These are phyloP conservation scores for Teleogryllus oceanicus DNA, from an alignment of 2,888 invertebrate genomes.

Conservation along the genomic window DNA sequence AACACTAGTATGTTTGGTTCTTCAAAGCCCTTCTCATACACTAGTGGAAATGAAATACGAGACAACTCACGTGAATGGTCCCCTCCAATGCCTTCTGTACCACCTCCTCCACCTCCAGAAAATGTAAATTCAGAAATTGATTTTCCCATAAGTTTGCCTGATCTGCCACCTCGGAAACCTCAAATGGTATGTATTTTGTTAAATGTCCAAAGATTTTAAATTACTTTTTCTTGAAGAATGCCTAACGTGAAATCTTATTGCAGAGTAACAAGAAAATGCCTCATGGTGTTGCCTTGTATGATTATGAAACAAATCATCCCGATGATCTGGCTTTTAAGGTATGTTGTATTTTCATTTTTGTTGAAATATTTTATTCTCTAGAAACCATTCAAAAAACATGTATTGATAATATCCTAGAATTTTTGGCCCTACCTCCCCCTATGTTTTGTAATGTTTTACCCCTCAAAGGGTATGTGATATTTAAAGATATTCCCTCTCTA, in stretches of 20 bases:
- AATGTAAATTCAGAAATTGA: conserved; percentile 42
- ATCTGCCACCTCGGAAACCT: conserved; percentile 40
- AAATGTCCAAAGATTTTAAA: not conserved
- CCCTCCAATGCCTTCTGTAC: conserved; percentile 75
- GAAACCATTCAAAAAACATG: too few relatives aligned
- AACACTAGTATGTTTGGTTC: conserved; percentile 23
- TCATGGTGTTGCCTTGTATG: conserved; percentile 73
- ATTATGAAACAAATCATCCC: conserved; percentile 68
- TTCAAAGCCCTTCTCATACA: too few relatives aligned
- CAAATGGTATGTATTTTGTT: conserved; percentile 20
- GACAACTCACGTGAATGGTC: conserved; percentile 46
- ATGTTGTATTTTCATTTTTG: conserved; percentile 44
- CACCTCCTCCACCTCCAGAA: conserved; percentile 66
- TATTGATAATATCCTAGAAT: too few relatives aligned
- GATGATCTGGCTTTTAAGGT: conserved; percentile 79
- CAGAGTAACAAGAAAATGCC: conserved; percentile 45
- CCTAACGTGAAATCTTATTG: not conserved
- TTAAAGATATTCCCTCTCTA: too few relatives aligned
- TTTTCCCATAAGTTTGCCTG: conserved; percentile 38
- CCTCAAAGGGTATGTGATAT: too few relatives aligned
- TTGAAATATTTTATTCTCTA: too few relatives aligned
- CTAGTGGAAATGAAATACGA: not conserved
- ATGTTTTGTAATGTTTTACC: too few relatives aligned
- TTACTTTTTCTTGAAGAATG: not conserved
- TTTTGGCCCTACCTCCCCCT: too few relatives aligned